Base-by-base conservation (phyloP, 2,888 invertebrate species). In the Morpho deidamia region DNA sequence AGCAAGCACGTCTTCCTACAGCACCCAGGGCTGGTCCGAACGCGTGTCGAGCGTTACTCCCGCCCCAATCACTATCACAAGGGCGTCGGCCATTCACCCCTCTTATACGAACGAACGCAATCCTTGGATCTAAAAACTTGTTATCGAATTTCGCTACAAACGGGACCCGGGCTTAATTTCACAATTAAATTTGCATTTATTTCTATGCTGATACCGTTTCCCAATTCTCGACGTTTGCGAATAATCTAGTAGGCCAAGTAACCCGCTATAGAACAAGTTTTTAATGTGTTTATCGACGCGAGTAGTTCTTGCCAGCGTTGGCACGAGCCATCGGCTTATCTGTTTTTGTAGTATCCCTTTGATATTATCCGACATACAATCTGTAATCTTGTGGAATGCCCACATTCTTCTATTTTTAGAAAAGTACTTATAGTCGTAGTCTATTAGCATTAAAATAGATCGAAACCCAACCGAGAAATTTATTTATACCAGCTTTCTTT, bases 21-120 rank as follows among this genome's bases (percentile, higher is more conserved):
- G 67, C n/a, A 66, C 68, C 11, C 65, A 62, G 55, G 65, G 61
- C 12, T 65, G 65, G 65, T 59, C 58, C 7, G 62, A 65, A 42
- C 62, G 45, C 11, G 55, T 58, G 32, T 61, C 68, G 1, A 70
- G 62, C 39, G 68, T 69, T 7, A 67, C 70, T 8, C 69, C 71
- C 11, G 58, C 68, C 8, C 74, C 82, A 3, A 71, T 77, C 11
- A 77, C 80, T 7, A 65, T 78, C 11, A 83, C 83, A 5, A 76
- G 81, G 54, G 72, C 78, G 33, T 83, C 84, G 7, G 64, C 83
- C 34, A 65, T 73, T 33, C 85, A 83, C 60, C 85, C 83, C 56
- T 74, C 79, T 1, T 70, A 80, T 55, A 68, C 78, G 11, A 72
- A 68, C 40, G 64, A 68, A 10, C 64, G 70, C 51, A 58, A 58